phyloP scores from a whole-genome alignment of 2,797 vertebrate species.

The Miichthys miiuy region DNA sequence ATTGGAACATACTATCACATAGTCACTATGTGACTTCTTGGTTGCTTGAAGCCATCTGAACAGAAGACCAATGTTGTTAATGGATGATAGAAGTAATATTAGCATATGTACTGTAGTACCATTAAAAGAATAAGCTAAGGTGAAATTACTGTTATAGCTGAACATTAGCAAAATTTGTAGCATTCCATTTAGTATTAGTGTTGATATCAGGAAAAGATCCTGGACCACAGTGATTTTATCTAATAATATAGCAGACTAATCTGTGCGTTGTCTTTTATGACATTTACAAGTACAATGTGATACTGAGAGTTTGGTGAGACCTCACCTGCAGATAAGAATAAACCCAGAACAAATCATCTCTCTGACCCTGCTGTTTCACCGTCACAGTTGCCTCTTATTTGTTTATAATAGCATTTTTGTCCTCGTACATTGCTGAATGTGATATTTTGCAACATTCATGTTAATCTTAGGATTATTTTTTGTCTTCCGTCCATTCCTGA shows the following conservation, averaged over 20 bases:
- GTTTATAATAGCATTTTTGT: conserved; percentile 20
- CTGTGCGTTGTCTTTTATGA: background rate
- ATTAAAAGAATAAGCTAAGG: background rate
- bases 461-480: conserved; percentile 28
- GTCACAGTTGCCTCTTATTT: conserved; percentile 8
- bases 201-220: background rate
- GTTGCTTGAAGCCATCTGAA: background rate
- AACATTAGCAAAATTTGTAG: background rate
- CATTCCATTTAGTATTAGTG: background rate
- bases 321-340: conserved; percentile 30
- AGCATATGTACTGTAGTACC: background rate
- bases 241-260: background rate
- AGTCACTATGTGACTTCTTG: too few species aligned
- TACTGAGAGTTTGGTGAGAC: conserved; percentile 3
- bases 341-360: conserved; percentile 33
- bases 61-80: background rate
- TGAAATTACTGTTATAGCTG: background rate
- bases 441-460: conserved; percentile 5
- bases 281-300: background rate
- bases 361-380: background rate
- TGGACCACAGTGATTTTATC: background rate
- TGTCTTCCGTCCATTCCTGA: conserved; percentile 21
- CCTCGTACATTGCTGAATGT: conserved; percentile 4
- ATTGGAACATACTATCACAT: too few species aligned
- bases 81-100: background rate